Base-by-base conservation (phyloP, 2,797 vertebrate species). In the Arctocebus calabarensis region DNA sequence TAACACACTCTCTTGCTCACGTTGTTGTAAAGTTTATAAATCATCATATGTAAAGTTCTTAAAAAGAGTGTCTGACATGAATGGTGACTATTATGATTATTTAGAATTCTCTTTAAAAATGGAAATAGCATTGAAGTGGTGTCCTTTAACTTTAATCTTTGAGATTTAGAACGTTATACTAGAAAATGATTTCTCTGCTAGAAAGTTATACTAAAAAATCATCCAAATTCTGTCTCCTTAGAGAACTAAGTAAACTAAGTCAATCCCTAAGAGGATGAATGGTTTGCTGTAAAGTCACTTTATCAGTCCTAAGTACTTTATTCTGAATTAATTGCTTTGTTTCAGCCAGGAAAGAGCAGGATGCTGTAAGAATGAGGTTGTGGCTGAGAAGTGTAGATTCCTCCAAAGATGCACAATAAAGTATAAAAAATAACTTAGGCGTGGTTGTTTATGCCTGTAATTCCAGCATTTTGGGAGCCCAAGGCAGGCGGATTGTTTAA, bases 81-180 rank as follows among this genome's bases (percentile, higher is more conserved):
- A 87, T 75, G 37, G 27, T 64, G 59, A 74, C 37, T 71, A 25
- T 87, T 74, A 74, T 57, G 66, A 17, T 52, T 57, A 73, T 84
- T 90, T 62, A 91, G 23, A 93, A 84, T 84, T 87, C 34, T 82
- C 55, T 89, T 95, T 75, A 43, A 75, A 82, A 84, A 84, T 84
- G 14, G 23, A 88, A 82, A 64, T 16, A 85, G 19, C 78, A 40
- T 64, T 52, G 12, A 3, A 48, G 5, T 45, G 11, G 4, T 55
- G 40, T 52, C 71, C 25, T 59, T 87, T 40, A n/a, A 62, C 40
- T 85, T 96, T 73, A 77, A 45, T 62, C 37, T 91, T 62, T 70
- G 57, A 37, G 73, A 59, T 29, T 77, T 82, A 88, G 55, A 62
- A 85, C 66, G 14, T 37, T 16, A 29, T 25, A 23, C 17, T 62